A percentile compares a stretch with the other conserved stretches of the same genome.
phyloP scores from a whole-genome alignment of 1,140 invertebrate genomes.

The Heliconius himera region DNA sequence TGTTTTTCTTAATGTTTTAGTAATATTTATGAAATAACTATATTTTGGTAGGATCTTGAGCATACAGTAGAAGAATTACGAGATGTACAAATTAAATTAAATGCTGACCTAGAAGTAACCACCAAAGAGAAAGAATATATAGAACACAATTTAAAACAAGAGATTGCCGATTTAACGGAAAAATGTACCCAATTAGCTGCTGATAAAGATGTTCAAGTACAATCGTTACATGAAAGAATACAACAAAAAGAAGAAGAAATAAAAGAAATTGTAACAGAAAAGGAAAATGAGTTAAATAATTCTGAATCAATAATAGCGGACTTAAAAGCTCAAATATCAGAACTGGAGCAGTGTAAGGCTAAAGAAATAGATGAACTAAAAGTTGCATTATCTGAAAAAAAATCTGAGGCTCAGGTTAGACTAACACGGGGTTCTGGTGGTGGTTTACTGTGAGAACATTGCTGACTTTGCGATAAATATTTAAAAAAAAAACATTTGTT shows the following conservation, averaged over 20 bases:
- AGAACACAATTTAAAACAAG: constrained; percentile 54
- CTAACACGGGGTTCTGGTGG: constrained; percentile 39
- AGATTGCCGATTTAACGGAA: constrained; percentile 70
- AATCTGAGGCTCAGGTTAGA: constrained; percentile 64
- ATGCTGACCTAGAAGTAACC: constrained; percentile 41
- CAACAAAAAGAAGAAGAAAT: constrained; percentile 36
- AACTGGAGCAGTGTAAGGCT: constrained; percentile 57
- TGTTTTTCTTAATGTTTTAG: background rate
- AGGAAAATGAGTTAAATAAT: constrained; percentile 60
- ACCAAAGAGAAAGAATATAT: constrained; percentile 52
- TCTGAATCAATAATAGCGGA: constrained; percentile 56
- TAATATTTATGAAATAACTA: background rate
- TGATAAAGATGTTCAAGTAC: constrained; percentile 66
- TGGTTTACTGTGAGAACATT: constrained; percentile 10
- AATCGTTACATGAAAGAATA: constrained; percentile 46
- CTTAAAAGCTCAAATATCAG: constrained; percentile 58
- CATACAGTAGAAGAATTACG: constrained; percentile 51
- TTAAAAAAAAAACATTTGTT: background rate
- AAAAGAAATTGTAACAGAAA: constrained; percentile 43
- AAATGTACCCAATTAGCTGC: constrained; percentile 69
- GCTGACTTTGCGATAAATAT: background rate
- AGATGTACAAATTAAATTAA: constrained; percentile 46
- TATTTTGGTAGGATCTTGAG: constrained; percentile 60
- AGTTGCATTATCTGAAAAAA: constrained; percentile 49
- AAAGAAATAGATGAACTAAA: constrained; percentile 64